Evolutionary conservation across 2,888 invertebrate species (phyloP).

Genomic region (Beris chalybata): DNA sequence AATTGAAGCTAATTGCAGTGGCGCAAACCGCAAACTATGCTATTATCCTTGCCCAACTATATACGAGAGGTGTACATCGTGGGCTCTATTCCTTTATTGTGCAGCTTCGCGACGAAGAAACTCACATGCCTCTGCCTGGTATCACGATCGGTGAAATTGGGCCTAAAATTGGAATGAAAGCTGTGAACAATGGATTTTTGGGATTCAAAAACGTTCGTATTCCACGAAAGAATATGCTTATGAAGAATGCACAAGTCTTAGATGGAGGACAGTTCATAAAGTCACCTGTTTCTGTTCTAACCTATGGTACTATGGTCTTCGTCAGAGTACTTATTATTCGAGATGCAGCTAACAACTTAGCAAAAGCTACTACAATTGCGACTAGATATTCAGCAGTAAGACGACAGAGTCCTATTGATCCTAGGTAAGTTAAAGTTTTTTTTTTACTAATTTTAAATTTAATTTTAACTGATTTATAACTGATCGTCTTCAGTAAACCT

Average conservation of each 20-base stretch:
- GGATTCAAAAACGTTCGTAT: constrained; percentile 86
- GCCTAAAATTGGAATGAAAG: constrained; percentile 89
- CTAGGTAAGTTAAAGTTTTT: constrained; percentile 60
- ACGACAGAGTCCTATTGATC: constrained; percentile 83
- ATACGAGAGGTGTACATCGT: constrained; percentile 78
- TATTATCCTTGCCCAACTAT: constrained; percentile 87
- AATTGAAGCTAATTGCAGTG: constrained; percentile 61
- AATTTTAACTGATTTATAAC: not conserved
- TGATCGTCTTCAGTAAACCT: constrained; percentile 62
- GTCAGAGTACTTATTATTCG: constrained; percentile 83
- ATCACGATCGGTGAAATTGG: constrained; percentile 95
- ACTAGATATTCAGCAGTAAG: constrained; percentile 88
- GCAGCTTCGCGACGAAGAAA: constrained; percentile 84
- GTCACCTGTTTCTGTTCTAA: constrained; percentile 79
- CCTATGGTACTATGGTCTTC: constrained; percentile 86
- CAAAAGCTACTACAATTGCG: constrained; percentile 86
- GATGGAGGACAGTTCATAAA: constrained; percentile 88
- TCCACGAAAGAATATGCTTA: constrained; percentile 85
- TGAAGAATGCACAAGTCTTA: constrained; percentile 92
- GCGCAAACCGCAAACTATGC: constrained; percentile 93
- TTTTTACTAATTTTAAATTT: not conserved
- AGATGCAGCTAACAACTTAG: constrained; percentile 75
- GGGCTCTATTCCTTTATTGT: constrained; percentile 94
- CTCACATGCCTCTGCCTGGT: constrained; percentile 82
- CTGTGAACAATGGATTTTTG: constrained; percentile 90